Conservation (phyloP, 2,888 invertebrate genomes). For the Rhyacophila evoluta region DNA sequence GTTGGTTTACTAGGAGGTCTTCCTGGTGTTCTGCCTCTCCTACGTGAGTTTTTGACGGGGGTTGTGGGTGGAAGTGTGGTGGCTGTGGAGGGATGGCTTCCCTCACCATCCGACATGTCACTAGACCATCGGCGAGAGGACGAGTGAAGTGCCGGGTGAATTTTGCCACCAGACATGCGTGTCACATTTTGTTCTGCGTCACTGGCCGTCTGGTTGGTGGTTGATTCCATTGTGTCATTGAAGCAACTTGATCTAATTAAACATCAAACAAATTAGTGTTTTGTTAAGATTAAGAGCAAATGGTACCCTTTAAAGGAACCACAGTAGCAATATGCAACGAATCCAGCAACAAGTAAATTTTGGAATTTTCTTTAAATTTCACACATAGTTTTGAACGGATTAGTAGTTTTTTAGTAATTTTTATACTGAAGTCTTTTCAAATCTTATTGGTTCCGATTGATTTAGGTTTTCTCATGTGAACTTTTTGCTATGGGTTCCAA, state of each 20-base stretch:
- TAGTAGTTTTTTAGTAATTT: no score
- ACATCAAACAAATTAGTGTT: neutral
- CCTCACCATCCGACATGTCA: slow-evolving; percentile 46
- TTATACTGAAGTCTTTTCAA: no score
- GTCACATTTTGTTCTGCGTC: slow-evolving; percentile 57
- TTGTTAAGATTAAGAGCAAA: no score
- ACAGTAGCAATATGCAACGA: no score
- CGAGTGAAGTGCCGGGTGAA: slow-evolving; percentile 11
- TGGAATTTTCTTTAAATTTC: no score
- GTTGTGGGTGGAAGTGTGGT: neutral
- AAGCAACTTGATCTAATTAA: slow-evolving; percentile 63
- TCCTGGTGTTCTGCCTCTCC: slow-evolving; percentile 64
- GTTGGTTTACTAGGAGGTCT: slow-evolving; percentile 60
- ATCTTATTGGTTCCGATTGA: no score
- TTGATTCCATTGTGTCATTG: slow-evolving; percentile 65
- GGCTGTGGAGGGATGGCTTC: slow-evolving; percentile 38
- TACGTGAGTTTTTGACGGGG: slow-evolving; percentile 61
- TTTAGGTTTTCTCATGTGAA: no score
- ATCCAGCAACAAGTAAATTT: no score
- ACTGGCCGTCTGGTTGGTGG: slow-evolving; percentile 62
- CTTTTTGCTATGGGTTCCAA: no score
- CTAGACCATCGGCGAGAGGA: slow-evolving; percentile 48
- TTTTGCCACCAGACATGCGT: slow-evolving; percentile 44
- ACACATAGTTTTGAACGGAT: no score
- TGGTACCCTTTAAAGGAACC: no score